Percentiles rank a stretch among this genome's conserved stretches.
These are phyloP conservation scores for Ladona fulva DNA, from an alignment of 1,140 invertebrate genomes.

Conservation along the genomic window DNA sequence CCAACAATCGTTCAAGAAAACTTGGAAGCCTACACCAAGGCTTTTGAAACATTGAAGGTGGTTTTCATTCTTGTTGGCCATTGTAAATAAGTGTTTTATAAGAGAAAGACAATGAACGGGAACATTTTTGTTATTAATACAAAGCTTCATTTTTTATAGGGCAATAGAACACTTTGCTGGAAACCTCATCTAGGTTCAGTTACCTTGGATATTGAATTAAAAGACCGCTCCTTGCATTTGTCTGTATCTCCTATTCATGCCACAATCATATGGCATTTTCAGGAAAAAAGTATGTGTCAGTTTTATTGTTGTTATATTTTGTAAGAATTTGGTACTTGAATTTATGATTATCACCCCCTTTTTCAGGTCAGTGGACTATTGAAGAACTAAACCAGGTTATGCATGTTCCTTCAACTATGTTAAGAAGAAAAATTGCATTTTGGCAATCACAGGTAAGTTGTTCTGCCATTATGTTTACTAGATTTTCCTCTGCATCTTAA, in stretches of 20 bases:
- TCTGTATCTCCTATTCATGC: constrained; percentile 88
- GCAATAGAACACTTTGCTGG: constrained; percentile 89
- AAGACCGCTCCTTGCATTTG: constrained; percentile 68
- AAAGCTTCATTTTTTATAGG: constrained; percentile 32
- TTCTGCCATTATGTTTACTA: neutral
- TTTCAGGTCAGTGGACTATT: constrained; percentile 65
- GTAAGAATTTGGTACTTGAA: neutral
- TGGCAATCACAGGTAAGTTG: constrained; percentile 66
- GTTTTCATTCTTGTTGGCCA: neutral
- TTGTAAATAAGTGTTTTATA: neutral
- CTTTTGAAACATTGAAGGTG: constrained; percentile 82
- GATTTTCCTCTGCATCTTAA: too few species aligned
- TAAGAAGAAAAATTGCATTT: constrained; percentile 77
- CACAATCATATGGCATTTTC: constrained; percentile 89
- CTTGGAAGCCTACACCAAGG: constrained; percentile 79
- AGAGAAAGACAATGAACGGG: neutral
- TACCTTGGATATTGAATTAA: constrained; percentile 84
- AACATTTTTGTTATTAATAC: constrained; percentile 2
- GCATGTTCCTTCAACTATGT: constrained; percentile 70
- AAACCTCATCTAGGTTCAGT: constrained; percentile 88
- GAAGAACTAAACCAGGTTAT: constrained; percentile 75
- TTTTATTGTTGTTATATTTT: neutral
- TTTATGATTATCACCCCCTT: neutral
- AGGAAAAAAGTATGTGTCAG: constrained; percentile 62
- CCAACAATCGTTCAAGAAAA: constrained; percentile 70